A percentile compares a stretch with the other conserved stretches of the same genome.
phyloP scores from a whole-genome alignment of 92 coral and sea anemone genomes.

The Epizoanthus fatuus region DNA sequence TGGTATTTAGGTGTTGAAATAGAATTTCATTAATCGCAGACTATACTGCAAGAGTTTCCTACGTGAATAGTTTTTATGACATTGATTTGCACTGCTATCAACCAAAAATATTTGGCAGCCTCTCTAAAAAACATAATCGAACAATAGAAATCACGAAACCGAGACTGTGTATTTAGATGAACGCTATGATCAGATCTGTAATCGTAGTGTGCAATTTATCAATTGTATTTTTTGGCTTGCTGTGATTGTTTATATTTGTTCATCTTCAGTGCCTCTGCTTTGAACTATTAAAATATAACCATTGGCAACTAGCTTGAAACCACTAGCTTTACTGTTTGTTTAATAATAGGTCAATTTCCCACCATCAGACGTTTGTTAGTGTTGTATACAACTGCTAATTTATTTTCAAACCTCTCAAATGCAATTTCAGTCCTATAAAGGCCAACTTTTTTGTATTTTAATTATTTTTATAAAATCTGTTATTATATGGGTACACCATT shows the following conservation, averaged over 20 bases:
- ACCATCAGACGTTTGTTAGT: too few species aligned
- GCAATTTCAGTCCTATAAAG: too few species aligned
- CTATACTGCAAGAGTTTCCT: not conserved
- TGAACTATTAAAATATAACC: not conserved
- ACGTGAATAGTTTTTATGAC: not conserved
- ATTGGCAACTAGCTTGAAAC: too few species aligned
- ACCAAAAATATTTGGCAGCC: not conserved
- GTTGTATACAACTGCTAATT: too few species aligned
- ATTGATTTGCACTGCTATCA: not conserved
- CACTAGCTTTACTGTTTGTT: too few species aligned
- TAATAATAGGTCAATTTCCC: too few species aligned
- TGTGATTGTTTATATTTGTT: constrained; percentile 3
- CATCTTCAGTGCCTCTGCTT: not conserved
- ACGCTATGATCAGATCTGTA: not conserved
- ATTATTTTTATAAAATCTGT: too few species aligned
- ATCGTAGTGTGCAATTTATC: constrained; percentile 7
- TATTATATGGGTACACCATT: too few species aligned
- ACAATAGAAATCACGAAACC: constrained; percentile 15
- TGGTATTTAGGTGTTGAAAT: not conserved
- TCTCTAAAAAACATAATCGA: not conserved
- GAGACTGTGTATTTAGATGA: not conserved
- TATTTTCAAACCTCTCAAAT: too few species aligned
- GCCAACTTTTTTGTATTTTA: too few species aligned
- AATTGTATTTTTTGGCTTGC: constrained; percentile 10
- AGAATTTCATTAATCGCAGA: not conserved